A percentile compares a stretch with the other conserved stretches of the same genome.
phyloP scores from a whole-genome alignment of 2,113 vertebrate species.

The Mormyrus iriodes region DNA sequence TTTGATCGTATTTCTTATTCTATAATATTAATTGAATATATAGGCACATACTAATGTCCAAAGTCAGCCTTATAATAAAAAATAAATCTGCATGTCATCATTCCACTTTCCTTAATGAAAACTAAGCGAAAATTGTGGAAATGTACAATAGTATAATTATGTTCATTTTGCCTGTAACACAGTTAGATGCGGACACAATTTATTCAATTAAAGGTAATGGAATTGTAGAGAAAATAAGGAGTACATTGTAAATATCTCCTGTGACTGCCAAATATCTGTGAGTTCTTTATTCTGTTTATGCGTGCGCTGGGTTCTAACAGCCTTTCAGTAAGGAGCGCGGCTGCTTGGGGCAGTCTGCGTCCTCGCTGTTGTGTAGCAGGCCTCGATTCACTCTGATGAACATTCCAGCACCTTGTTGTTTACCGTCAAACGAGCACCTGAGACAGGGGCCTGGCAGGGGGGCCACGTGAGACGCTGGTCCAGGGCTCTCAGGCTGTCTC shows the following conservation, averaged over 20 bases:
- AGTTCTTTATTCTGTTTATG: not conserved
- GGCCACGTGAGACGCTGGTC: conserved; percentile 4
- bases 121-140: not conserved
- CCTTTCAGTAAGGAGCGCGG: not conserved
- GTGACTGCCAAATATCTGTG: not conserved
- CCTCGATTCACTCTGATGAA: conserved; percentile 44
- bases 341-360: not conserved
- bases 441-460: conserved; percentile 39
- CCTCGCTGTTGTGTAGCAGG: not conserved
- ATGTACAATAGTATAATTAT: not conserved
- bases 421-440: conserved; percentile 45
- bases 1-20: not conserved
- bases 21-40: not conserved
- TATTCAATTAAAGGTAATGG: not conserved
- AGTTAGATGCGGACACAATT: not conserved
- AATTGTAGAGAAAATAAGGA: not conserved
- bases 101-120: not conserved
- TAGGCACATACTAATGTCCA: not conserved
- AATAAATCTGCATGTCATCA: not conserved
- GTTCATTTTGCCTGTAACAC: not conserved
- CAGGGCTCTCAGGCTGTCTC: not conserved
- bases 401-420: conserved; percentile 41
- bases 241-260: not conserved
- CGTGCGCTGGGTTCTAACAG: not conserved
- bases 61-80: not conserved